Evolutionary conservation across 53 echinoderm and acorn worm genomes (phyloP).

Genomic region (Hippasteria phrygiana): DNA sequence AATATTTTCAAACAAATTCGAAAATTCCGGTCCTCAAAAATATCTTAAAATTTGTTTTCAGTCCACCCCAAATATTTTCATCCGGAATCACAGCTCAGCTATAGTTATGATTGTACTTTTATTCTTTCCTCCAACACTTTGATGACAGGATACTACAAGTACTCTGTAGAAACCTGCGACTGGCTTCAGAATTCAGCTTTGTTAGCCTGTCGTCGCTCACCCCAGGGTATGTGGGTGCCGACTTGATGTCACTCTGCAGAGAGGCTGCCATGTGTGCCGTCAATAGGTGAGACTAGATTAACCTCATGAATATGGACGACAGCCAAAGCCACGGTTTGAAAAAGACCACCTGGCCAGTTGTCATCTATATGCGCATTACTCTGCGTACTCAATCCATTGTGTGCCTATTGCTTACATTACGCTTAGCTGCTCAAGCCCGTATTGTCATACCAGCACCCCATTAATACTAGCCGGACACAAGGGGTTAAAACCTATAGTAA

Average conservation of each 20-base stretch:
- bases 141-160: conserved; percentile 85
- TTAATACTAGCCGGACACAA: too few relatives aligned
- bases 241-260: conserved; percentile 92
- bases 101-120: background rate
- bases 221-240: conserved; percentile 97
- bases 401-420: too few relatives aligned
- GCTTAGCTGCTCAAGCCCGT: too few relatives aligned
- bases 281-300: conserved; percentile 75
- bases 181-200: conserved; percentile 84
- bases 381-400: too few relatives aligned
- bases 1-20: too few relatives aligned
- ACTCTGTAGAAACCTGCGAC: conserved; percentile 81
- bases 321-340: background rate
- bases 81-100: background rate
- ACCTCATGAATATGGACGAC: background rate
- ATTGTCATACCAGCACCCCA: too few relatives aligned
- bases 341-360: too few relatives aligned
- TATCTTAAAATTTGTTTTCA: too few relatives aligned
- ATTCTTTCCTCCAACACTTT: background rate
- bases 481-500: too few relatives aligned
- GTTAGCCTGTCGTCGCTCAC: conserved; percentile 76
- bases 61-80: too few relatives aligned
- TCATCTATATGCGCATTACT: too few relatives aligned
- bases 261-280: conserved; percentile 99
- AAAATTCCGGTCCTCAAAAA: too few relatives aligned